Base-by-base conservation (phyloP, 1,140 invertebrate genomes). In the Heliconius nattereri region DNA sequence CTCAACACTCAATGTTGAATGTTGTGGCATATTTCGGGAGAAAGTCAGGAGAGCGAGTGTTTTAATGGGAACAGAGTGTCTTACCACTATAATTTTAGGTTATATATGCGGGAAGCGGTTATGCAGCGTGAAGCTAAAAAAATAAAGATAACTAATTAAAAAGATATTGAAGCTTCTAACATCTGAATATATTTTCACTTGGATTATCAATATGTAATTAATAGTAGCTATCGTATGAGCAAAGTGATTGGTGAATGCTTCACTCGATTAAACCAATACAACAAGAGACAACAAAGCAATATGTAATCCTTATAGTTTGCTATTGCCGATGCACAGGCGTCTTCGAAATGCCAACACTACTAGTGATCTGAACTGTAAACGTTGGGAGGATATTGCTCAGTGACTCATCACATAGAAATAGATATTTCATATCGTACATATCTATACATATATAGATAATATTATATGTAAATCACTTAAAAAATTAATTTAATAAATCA, bases 181-280 rank as follows among this genome's bases (percentile, higher is more conserved):
- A 60, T 60, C n/a, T 9, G 26, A 60, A 60, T 60, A 60, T 26
- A 26, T 26, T 60, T 23, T 60, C n/a, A 35, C 32, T 37, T 45
- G 49, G 29, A 76, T 70, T 76, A 76, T n/a, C n/a, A 70, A 76
- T 70, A 76, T 76, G 70, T 32, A 16, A 76, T 76, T 76, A 66
- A 37, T 75, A 75, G 35, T 35, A 75, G n/a, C 32, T 20, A 75
- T 54, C 29, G 40, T 29, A 70, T 35, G 37, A 66, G 60, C 75
- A 76, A 76, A 60, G 76, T 78, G 75, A 75, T 72, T 79, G 74
- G 78, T 83, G 79, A 80, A 83, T 83, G 54, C 66, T 70, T 76
- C 76, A 81, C 82, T 81, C 81, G 80, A 82, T 84, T 81, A 78
- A 84, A 76, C 75, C 75, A 72, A 78, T 78, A 84, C 76, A 81